Percentiles rank a stretch among this genome's conserved stretches.
Conservation (phyloP, 2,888 invertebrate species). For the Biston stratarius region DNA sequence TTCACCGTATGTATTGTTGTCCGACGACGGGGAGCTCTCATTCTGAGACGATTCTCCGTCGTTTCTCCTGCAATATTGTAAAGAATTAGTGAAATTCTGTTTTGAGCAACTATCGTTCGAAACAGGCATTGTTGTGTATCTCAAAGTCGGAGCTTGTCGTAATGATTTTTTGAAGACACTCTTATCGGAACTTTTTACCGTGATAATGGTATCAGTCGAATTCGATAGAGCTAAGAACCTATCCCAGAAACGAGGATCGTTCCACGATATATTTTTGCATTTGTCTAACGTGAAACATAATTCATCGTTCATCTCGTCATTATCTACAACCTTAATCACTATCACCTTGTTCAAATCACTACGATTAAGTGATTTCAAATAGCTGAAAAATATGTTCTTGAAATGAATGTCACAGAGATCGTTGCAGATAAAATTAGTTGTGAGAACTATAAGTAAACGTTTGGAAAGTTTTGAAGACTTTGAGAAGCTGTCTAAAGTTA, state of each 20-base stretch:
- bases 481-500: constrained; percentile 80
- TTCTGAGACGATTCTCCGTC: constrained; percentile 84
- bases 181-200: constrained; percentile 76
- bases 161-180: constrained; percentile 84
- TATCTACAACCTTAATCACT: constrained; percentile 80
- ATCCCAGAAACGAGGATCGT: constrained; percentile 94
- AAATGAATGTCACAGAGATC: constrained; percentile 82
- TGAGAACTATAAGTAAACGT: constrained; percentile 87
- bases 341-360: constrained; percentile 80
- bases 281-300: constrained; percentile 79
- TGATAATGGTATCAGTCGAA: constrained; percentile 86
- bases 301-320: constrained; percentile 81
- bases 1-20: constrained; percentile 88
- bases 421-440: constrained; percentile 82
- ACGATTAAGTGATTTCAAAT: constrained; percentile 79
- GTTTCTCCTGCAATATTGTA: constrained; percentile 79
- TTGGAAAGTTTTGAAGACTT: constrained; percentile 82
- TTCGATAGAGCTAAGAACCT: constrained; percentile 93
- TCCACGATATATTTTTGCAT: constrained; percentile 90
- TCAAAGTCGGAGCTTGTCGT: constrained; percentile 79
- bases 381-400: constrained; percentile 82
- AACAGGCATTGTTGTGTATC: constrained; percentile 86
- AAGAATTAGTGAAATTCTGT: constrained; percentile 83
- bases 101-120: constrained; percentile 85
- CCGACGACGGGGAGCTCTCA: constrained; percentile 86